Percentiles rank a stretch among this genome's conserved stretches.
These are phyloP conservation scores for Lasioglossum vierecki DNA, from an alignment of 2,888 invertebrate species.

Conservation along the genomic window DNA sequence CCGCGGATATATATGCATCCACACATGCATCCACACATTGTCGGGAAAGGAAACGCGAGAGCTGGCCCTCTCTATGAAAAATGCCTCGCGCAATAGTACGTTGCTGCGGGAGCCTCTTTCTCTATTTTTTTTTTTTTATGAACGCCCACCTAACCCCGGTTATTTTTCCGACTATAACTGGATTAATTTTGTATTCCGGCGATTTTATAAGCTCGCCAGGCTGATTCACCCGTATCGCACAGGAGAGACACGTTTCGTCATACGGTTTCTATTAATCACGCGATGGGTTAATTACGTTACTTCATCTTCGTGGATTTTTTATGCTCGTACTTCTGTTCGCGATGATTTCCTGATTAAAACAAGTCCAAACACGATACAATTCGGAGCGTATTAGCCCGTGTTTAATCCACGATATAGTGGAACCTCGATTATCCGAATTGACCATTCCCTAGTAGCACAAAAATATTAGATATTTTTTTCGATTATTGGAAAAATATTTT, in stretches of 20 bases:
- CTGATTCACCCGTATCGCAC: not conserved
- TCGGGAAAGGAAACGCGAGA: constrained; percentile 37
- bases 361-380: not conserved
- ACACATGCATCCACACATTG: constrained; percentile 43
- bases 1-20: constrained; percentile 39
- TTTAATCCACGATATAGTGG: too few species aligned
- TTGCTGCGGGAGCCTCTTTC: constrained; percentile 25
- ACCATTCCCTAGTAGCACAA: too few species aligned
- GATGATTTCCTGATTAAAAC: not conserved
- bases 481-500: too few species aligned
- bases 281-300: not conserved
- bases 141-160: constrained; percentile 31
- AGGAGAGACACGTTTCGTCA: not conserved
- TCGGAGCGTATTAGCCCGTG: not conserved
- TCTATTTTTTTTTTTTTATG: not conserved
- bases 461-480: too few species aligned
- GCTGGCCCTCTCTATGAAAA: constrained; percentile 32
- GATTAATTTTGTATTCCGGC: constrained; percentile 26
- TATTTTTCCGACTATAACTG: constrained; percentile 32
- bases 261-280: not conserved
- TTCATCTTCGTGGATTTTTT: not conserved
- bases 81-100: constrained; percentile 17
- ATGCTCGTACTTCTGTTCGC: not conserved
- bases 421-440: not conserved
- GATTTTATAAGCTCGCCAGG: not conserved